A percentile compares a stretch with the other conserved stretches of the same genome.
Evolutionary conservation across 2,797 vertebrate genomes (phyloP).

Genomic region (Pogoniulus pusillus): DNA sequence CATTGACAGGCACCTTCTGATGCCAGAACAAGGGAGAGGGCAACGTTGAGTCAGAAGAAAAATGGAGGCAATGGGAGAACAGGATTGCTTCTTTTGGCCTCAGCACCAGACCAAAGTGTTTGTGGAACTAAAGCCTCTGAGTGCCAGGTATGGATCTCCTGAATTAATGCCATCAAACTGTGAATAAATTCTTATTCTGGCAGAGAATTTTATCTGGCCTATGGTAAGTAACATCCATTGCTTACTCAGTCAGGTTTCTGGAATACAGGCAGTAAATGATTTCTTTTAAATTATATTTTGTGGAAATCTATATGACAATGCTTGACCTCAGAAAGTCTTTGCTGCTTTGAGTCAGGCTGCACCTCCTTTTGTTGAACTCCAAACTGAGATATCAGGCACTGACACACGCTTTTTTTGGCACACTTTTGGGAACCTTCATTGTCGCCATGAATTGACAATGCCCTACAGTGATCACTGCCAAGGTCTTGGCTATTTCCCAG

Average conservation of each 20-base stretch:
- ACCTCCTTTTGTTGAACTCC: background rate
- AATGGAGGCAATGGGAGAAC: background rate
- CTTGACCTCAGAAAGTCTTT: background rate
- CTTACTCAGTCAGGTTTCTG: slow-evolving; percentile 18
- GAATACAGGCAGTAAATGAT: slow-evolving; percentile 15
- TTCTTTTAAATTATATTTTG: background rate
- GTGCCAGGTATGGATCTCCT: slow-evolving; percentile 2
- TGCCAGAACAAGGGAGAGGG: background rate
- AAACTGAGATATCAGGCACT: background rate
- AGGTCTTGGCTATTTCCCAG: background rate
- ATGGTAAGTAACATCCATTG: background rate
- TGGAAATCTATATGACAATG: background rate
- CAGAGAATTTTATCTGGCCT: slow-evolving; percentile 14
- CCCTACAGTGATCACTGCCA: background rate
- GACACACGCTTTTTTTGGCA: background rate
- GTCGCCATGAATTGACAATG: background rate
- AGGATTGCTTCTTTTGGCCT: background rate
- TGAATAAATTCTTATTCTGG: slow-evolving; percentile 5
- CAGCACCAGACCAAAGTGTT: background rate
- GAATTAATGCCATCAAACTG: background rate
- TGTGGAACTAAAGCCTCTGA: background rate
- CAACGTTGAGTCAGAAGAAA: background rate
- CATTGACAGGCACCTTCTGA: background rate
- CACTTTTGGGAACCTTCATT: background rate
- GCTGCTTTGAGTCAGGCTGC: background rate